Evolutionary conservation across 2,797 vertebrate genomes (phyloP).

Genomic region (Phoxinus dragarum): DNA sequence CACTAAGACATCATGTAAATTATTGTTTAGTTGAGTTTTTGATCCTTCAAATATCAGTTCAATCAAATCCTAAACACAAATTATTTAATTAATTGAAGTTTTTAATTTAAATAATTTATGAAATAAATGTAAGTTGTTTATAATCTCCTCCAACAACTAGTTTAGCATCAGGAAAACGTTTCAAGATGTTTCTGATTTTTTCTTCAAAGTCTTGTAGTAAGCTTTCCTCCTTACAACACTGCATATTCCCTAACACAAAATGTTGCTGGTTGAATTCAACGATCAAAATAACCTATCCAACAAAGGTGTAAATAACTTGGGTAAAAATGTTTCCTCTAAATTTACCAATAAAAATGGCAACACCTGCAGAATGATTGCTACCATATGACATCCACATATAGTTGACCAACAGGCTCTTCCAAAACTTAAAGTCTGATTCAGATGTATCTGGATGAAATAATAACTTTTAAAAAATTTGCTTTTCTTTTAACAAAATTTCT

Average conservation of each 20-base stretch:
- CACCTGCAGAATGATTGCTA: background rate
- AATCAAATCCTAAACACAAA: background rate
- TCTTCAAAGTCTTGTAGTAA: background rate
- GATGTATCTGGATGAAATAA: background rate
- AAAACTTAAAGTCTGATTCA: background rate
- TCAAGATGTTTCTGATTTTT: background rate
- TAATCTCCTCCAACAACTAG: background rate
- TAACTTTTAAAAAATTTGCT: too few relatives aligned
- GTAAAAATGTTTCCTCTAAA: background rate
- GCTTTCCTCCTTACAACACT: background rate
- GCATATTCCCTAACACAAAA: conserved; percentile 5
- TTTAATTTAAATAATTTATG: too few relatives aligned
- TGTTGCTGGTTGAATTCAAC: background rate
- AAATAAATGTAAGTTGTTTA: too few relatives aligned
- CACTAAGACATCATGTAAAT: background rate
- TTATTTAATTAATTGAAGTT: background rate
- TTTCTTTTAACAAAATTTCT: too few relatives aligned
- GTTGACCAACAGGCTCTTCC: background rate
- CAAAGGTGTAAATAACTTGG: background rate
- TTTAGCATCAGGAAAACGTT: background rate
- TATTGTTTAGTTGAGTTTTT: background rate
- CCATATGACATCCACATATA: background rate
- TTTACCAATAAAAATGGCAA: background rate
- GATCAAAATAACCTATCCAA: background rate
- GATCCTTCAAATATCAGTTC: background rate